Base-by-base conservation (phyloP, 1,140 invertebrate genomes). In the Danaus plexippus region DNA sequence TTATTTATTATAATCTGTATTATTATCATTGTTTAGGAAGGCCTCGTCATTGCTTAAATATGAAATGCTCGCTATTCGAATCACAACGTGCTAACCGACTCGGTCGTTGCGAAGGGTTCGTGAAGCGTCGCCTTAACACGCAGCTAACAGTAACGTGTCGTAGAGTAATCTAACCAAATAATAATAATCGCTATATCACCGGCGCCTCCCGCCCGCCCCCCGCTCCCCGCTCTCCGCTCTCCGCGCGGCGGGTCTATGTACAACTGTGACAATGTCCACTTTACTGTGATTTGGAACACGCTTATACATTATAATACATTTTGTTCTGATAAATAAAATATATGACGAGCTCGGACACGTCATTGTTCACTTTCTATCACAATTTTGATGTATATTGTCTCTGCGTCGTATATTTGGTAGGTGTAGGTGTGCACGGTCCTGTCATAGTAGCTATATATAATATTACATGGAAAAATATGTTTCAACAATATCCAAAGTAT, bases 101-200 rank as follows among this genome's bases (percentile, higher is more conserved):
- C 15, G 15, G 15, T 15, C 3, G 3, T 1, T 15, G 3, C 15
- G 3, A 15, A 3, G 15, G 12, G 9, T 50, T 40, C 51, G 18
- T 52, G 54, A 56, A 61, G 54, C 49, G 44, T 65, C 73, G 71
- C 72, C 73, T 64, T 68, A 71, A 70, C 73, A 71, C 66, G 65
- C 74, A 67, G 61, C 61, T 76, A 73, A 63, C 62, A 61, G 71
- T 73, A 80, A 81, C 77, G 57, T 79, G 73, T 59, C 72, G 65
- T 73, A 72, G 2, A 22, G 2, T 22, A 22, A 73, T 70, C 75
- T 76, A 74, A 81, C 78, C 75, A 81, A 79, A 81, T 32, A 32
- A 32, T 32, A 84, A 61, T 80, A 83, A 84, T 74, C 66, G 73
- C 78, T 75, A 74, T 75, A 64, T 81, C 75, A 85, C 82, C 79